Evolutionary conservation across 2,888 invertebrate species (phyloP).

Genomic region (Pachliopta kotzebuea): DNA sequence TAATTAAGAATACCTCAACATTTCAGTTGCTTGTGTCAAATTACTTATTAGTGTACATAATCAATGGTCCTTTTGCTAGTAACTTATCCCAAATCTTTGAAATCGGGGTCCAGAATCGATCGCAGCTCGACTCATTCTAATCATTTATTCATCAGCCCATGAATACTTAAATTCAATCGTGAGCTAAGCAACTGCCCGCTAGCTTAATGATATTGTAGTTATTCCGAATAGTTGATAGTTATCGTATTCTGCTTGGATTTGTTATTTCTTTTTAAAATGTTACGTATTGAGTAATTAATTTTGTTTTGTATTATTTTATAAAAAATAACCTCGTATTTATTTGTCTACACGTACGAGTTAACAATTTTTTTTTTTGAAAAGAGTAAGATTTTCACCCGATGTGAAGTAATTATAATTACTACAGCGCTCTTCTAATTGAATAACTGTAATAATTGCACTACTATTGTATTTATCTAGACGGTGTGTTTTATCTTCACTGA

Average conservation of each 20-base stretch:
- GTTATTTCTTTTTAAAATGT: too few relatives aligned
- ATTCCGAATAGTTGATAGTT: slow-evolving; percentile 40
- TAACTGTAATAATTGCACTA: too few relatives aligned
- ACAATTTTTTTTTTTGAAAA: too few relatives aligned
- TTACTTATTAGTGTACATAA: slow-evolving; percentile 17
- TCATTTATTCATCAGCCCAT: slow-evolving; percentile 70
- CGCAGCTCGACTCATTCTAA: slow-evolving; percentile 53
- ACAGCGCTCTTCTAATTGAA: too few relatives aligned
- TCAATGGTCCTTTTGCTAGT: slow-evolving; percentile 33
- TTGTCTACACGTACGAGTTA: too few relatives aligned
- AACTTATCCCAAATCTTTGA: slow-evolving; percentile 61
- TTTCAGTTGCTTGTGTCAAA: slow-evolving; percentile 9
- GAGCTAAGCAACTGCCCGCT: slow-evolving; percentile 51
- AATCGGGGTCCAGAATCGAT: slow-evolving; percentile 60
- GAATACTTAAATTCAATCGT: slow-evolving; percentile 71
- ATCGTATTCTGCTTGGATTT: not conserved
- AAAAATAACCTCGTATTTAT: too few relatives aligned
- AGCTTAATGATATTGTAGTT: slow-evolving; percentile 60
- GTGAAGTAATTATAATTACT: too few relatives aligned
- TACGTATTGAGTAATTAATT: too few relatives aligned
- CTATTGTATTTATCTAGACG: too few relatives aligned
- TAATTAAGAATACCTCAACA: slow-evolving; percentile 8
- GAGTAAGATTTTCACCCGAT: too few relatives aligned
- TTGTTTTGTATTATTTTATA: too few relatives aligned
- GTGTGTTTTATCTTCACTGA: too few relatives aligned